A percentile compares a stretch with the other conserved stretches of the same genome.
These are phyloP conservation scores for Sciurus vulgaris DNA, from an alignment of 2,797 vertebrate species.

Conservation along the genomic window DNA sequence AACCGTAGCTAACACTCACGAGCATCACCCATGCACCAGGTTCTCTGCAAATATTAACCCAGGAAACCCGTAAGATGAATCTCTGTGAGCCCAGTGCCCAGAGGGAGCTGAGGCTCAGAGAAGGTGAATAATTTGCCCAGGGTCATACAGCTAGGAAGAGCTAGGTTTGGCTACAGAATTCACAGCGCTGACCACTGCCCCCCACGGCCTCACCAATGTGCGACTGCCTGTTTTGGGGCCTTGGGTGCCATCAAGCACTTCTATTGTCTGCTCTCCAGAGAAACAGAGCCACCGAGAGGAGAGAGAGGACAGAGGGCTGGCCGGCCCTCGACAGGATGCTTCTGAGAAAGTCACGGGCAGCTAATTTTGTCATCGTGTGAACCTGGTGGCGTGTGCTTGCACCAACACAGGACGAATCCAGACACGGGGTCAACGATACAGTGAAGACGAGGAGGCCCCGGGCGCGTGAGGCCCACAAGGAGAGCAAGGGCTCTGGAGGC, in stretches of 20 bases:
- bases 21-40: neutral
- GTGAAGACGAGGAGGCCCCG: too few relatives aligned
- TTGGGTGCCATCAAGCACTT: neutral
- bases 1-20: neutral
- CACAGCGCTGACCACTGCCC: neutral
- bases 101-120: neutral
- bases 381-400: too few relatives aligned
- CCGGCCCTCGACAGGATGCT: too few relatives aligned
- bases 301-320: neutral
- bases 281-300: neutral
- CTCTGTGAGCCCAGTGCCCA: accelerated
- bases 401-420: too few relatives aligned
- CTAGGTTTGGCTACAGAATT: accelerated
- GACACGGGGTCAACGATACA: too few relatives aligned
- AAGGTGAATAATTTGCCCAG: neutral
- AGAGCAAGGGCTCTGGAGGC: too few relatives aligned
- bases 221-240: neutral
- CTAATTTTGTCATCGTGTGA: too few relatives aligned
- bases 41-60: neutral
- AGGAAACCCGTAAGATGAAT: too few relatives aligned
- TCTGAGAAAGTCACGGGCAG: too few relatives aligned
- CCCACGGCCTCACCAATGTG: neutral
- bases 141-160: neutral
- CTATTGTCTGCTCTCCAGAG: neutral
- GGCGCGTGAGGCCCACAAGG: too few relatives aligned